phyloP scores from a whole-genome alignment of 2,888 invertebrate genomes.

The Halictus quadricinctus region DNA sequence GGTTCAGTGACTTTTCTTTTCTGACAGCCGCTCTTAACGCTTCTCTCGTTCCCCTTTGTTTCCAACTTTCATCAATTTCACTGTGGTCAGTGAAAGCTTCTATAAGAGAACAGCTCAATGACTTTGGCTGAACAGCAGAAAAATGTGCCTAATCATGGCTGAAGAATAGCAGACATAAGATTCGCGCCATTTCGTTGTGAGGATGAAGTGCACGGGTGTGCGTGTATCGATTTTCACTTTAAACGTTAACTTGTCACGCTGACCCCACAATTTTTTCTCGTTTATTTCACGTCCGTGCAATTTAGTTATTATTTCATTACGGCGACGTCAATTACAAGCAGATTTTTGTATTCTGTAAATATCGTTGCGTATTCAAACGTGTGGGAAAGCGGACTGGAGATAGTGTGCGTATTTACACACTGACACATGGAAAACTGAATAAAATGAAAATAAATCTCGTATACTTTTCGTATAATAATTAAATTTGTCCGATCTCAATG shows the following conservation, averaged over 20 bases:
- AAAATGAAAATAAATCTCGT: too few species aligned
- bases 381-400: not conserved
- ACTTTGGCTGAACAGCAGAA: constrained; percentile 54
- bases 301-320: not conserved
- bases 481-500: too few species aligned
- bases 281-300: not conserved
- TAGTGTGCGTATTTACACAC: not conserved
- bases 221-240: constrained; percentile 27
- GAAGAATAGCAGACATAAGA: constrained; percentile 57
- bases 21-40: not conserved
- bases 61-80: constrained; percentile 47
- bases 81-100: constrained; percentile 47
- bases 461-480: too few species aligned
- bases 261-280: constrained; percentile 20
- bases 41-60: not conserved
- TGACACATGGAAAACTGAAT: not conserved
- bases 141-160: constrained; percentile 66
- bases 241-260: constrained; percentile 10
- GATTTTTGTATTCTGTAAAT: not conserved
- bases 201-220: not conserved
- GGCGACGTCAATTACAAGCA: not conserved
- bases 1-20: not conserved
- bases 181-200: constrained; percentile 17
- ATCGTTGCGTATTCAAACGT: not conserved
- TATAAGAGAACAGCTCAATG: constrained; percentile 64